These are phyloP conservation scores for Cloeon dipterum DNA, from an alignment of 2,888 invertebrate genomes.

Conservation along the genomic window DNA sequence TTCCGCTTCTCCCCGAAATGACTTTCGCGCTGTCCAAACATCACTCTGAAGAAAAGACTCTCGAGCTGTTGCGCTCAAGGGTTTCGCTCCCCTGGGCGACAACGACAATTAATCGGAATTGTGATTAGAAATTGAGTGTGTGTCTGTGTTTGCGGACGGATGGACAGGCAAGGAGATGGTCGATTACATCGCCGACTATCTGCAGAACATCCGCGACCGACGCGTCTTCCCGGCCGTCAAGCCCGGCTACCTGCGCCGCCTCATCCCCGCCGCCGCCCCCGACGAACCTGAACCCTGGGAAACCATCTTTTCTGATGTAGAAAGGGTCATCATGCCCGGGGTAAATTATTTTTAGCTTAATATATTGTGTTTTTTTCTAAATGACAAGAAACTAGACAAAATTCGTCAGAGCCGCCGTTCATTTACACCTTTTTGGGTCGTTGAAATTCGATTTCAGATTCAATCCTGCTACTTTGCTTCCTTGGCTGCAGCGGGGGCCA, in stretches of 20 bases:
- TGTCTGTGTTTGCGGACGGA: too few relatives aligned
- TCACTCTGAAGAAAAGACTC: too few relatives aligned
- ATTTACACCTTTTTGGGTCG: conserved; percentile 3
- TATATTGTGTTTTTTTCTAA: neutral
- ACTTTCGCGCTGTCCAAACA: too few relatives aligned
- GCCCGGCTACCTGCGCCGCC: conserved; percentile 76
- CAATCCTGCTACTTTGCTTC: too few relatives aligned
- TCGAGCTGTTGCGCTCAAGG: too few relatives aligned
- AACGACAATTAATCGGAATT: too few relatives aligned
- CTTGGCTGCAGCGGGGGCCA: too few relatives aligned
- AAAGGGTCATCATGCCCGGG: conserved; percentile 90
- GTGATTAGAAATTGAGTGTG: too few relatives aligned
- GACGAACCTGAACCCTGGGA: conserved; percentile 71
- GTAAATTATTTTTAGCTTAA: conserved; percentile 31
- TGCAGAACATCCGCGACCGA: conserved; percentile 70
- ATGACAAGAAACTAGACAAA: neutral
- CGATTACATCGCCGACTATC: conserved; percentile 92
- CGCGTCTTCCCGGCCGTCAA: conserved; percentile 84
- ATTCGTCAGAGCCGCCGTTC: neutral
- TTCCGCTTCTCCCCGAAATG: too few relatives aligned
- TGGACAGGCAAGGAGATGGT: conserved; percentile 84
- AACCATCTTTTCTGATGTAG: conserved; percentile 79
- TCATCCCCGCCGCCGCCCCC: conserved; percentile 74
- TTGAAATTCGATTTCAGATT: too few relatives aligned
- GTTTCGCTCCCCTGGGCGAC: too few relatives aligned